phyloP scores from a whole-genome alignment of 1,140 invertebrate genomes.

The Heliconius hermathena region DNA sequence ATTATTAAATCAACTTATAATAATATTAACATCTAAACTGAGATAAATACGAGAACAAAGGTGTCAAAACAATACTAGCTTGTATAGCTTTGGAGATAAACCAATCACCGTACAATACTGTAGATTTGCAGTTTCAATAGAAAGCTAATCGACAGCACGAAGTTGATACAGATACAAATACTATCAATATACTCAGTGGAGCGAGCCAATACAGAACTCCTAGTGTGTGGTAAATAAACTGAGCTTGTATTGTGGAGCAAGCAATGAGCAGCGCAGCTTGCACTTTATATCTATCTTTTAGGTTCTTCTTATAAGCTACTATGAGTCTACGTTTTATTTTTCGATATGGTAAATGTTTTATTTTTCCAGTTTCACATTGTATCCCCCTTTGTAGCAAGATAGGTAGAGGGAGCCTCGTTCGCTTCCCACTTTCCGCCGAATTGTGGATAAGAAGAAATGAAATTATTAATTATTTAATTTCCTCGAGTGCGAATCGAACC shows the following conservation, averaged over 20 bases:
- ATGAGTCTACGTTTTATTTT: neutral
- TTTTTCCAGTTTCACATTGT: too few species aligned
- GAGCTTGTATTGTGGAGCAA: neutral
- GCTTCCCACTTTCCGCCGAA: too few species aligned
- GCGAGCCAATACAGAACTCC: neutral
- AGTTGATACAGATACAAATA: conserved; percentile 6
- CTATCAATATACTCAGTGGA: neutral
- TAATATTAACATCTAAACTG: neutral
- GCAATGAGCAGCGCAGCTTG: neutral
- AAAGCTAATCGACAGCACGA: neutral
- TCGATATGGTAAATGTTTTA: too few species aligned
- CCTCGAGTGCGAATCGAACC: too few species aligned
- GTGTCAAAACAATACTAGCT: neutral
- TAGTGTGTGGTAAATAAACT: neutral
- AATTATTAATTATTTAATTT: too few species aligned
- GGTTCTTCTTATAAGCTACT: neutral
- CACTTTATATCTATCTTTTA: conserved; percentile 1
- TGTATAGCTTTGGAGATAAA: neutral
- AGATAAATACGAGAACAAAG: neutral
- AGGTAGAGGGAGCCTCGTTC: too few species aligned
- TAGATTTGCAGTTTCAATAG: neutral
- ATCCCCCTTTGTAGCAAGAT: too few species aligned
- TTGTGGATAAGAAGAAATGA: too few species aligned
- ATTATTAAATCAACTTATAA: neutral
- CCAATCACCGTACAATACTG: neutral